Evolutionary conservation across 2,888 invertebrate species (phyloP).

Genomic region (Tinea pellionella): DNA sequence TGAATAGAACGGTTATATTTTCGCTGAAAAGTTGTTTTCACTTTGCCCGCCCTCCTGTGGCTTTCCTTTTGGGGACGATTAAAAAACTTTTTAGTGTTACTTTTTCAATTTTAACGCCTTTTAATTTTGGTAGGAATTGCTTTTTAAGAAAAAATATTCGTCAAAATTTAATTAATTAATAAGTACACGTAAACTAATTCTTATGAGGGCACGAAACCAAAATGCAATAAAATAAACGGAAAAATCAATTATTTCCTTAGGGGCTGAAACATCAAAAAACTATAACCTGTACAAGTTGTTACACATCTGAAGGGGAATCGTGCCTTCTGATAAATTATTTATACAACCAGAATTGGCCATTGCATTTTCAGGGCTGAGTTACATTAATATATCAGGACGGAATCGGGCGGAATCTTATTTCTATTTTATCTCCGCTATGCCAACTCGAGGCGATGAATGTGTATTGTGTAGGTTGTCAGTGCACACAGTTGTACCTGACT

Average conservation of each 20-base stretch:
- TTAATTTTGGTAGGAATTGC: neutral
- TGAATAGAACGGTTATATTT: slow-evolving; percentile 33
- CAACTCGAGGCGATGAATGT: too few species aligned
- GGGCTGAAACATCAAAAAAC: slow-evolving; percentile 7
- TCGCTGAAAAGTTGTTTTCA: slow-evolving; percentile 26
- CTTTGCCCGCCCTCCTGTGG: slow-evolving; percentile 24
- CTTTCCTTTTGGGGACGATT: slow-evolving; percentile 38
- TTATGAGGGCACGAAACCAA: neutral
- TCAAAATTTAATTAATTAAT: too few species aligned
- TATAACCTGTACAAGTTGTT: slow-evolving; percentile 7
- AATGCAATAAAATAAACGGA: neutral
- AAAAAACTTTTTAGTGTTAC: slow-evolving; percentile 27
- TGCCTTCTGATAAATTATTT: slow-evolving; percentile 19
- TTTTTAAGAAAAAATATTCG: too few species aligned
- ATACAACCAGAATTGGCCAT: slow-evolving; percentile 15
- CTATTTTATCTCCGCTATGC: too few species aligned
- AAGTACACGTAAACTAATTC: too few species aligned
- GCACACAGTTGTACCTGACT: too few species aligned
- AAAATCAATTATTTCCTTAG: neutral
- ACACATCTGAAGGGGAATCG: neutral
- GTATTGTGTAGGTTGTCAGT: too few species aligned
- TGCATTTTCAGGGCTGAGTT: slow-evolving; percentile 12
- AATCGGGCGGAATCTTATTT: neutral
- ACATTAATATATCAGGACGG: neutral
- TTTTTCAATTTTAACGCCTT: neutral